Evolutionary conservation across 2,797 vertebrate genomes (phyloP).

Genomic region (Enteromius paludinosus): DNA sequence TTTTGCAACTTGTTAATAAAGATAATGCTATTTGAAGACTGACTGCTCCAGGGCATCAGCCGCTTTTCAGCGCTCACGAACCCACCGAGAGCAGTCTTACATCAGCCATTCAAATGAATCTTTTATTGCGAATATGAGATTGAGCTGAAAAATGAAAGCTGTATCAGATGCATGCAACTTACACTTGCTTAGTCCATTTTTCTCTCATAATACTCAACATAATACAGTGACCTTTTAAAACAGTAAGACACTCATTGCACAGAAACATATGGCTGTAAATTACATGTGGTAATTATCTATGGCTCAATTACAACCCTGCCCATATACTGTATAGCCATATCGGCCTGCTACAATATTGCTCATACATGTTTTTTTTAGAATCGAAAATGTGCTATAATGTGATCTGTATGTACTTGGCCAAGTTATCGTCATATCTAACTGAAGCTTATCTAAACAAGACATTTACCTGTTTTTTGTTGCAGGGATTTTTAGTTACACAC

Average conservation of each 20-base stretch:
- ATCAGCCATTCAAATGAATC: not conserved
- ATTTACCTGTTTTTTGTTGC: not conserved
- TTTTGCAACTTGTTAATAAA: not conserved
- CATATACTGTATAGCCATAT: not conserved
- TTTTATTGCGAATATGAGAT: not conserved
- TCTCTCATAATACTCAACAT: not conserved
- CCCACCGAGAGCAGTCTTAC: too few relatives aligned
- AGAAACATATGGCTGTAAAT: not conserved
- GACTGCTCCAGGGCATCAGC: too few relatives aligned
- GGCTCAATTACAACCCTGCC: not conserved
- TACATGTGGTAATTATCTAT: too few relatives aligned
- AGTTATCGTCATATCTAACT: not conserved
- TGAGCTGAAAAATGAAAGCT: not conserved
- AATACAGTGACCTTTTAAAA: too few relatives aligned
- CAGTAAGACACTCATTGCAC: too few relatives aligned
- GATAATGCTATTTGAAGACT: too few relatives aligned
- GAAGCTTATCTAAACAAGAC: not conserved
- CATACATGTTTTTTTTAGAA: not conserved
- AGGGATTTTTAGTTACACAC: not conserved
- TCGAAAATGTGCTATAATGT: not conserved
- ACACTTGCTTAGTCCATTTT: too few relatives aligned
- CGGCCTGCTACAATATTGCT: too few relatives aligned
- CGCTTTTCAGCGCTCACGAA: too few relatives aligned
- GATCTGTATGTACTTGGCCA: not conserved
- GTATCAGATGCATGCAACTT: not conserved